phyloP scores from a whole-genome alignment of 2,113 vertebrate species.

The Sceloporus undulatus region DNA sequence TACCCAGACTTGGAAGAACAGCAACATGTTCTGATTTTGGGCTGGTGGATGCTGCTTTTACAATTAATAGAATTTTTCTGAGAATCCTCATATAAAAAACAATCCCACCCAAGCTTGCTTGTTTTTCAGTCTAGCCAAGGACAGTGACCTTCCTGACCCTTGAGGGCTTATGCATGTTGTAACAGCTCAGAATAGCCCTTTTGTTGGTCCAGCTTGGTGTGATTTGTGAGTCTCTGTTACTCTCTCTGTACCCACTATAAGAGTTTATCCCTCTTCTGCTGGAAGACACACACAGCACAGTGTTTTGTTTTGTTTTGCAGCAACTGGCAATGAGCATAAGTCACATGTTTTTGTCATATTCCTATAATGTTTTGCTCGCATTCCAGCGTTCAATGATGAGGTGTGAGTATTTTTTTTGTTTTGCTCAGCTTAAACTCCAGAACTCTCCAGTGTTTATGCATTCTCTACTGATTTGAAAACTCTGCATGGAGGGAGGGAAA shows the following conservation, averaged over 20 bases:
- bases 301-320: too few species aligned
- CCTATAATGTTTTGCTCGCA: too few species aligned
- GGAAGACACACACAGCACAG: too few species aligned
- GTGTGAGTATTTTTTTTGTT: too few species aligned
- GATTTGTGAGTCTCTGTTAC: neutral
- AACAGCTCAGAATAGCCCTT: neutral
- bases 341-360: too few species aligned
- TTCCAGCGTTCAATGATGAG: too few species aligned
- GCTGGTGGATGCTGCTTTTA: neutral
- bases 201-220: neutral
- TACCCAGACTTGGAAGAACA: neutral
- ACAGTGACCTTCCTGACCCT: too few species aligned
- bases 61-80: neutral
- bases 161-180: neutral
- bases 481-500: too few species aligned
- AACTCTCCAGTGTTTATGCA: too few species aligned
- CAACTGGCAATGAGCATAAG: too few species aligned
- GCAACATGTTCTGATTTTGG: neutral
- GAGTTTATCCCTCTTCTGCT: neutral
- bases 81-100: neutral
- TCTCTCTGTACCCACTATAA: neutral
- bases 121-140: neutral
- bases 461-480: too few species aligned
- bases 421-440: too few species aligned
- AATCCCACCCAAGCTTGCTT: neutral